Evolutionary conservation across 2,797 vertebrate species (phyloP), one percentile per base, ranked within the genome.

Genomic region (Danio tinwini): DNA sequence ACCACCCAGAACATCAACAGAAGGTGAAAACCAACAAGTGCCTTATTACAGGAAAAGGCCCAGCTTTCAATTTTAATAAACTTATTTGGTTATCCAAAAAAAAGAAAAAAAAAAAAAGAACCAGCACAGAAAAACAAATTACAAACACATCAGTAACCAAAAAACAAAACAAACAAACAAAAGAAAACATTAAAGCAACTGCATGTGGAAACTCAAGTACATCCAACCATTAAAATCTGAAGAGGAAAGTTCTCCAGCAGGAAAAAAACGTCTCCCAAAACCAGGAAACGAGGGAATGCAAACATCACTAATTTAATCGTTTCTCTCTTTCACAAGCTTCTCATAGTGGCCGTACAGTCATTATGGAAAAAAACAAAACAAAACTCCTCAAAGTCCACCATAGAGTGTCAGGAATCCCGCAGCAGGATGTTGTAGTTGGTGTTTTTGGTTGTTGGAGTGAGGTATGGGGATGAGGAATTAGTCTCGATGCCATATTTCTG

Each of bases 141-240:
- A 86, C 81, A 84, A 84, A 85, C 76, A 89, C 74, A 84, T 58
- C 79, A 69, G 77, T 84, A 71, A 68, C 82, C 79, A 82, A 86
- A 86, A 29, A 81, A 87, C 78, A 78, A 81, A 75, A 80, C 19
- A 45, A 44, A 44, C 72, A 21, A 63, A 10, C 13, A 1, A 44
- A 37, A 69, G 58, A 47, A 62, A 76, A 62, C 77, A 53, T n/a
- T 80, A 21, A 64, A 55, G 21, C 53, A 53, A 64, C 42, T 7
- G 72, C 84, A 58, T n/a, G 81, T 63, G 42, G 74, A 50, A 53
- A 85, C 65, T 87, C 85, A 89, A 90, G 91, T 91, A 93, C 84
- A 83, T 88, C 89, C 87, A 85, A 90, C 86, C 89, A 89, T 88
- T 91, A 93, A 92, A 91, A 93, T 87, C 88, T 85, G 87, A 85